Percentiles rank a stretch among this genome's conserved stretches.
Evolutionary conservation across 1,140 invertebrate genomes (phyloP).

Genomic region (Platorchestia sp.): DNA sequence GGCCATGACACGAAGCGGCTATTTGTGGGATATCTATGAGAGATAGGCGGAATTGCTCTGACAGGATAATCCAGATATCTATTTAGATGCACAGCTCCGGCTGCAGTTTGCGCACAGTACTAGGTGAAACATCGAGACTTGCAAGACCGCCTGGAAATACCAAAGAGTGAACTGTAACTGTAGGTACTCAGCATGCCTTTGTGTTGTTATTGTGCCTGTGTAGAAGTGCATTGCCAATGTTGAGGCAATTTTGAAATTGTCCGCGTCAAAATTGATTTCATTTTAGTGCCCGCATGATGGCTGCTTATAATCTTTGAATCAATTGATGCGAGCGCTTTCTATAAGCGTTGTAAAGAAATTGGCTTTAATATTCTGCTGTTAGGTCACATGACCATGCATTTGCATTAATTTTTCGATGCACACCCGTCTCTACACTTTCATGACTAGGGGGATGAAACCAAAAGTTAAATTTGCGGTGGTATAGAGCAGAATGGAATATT

Average conservation of each 20-base stretch:
- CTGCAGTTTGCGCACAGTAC: background rate
- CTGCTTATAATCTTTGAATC: no score
- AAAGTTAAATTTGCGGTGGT: no score
- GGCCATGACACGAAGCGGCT: background rate
- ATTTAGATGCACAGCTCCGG: background rate
- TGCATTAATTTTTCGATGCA: no score
- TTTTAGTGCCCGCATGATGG: background rate
- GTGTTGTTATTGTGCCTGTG: background rate
- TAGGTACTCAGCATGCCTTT: background rate
- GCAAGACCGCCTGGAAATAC: background rate
- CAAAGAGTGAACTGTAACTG: background rate
- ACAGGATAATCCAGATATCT: constrained; percentile 8
- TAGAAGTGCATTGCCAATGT: background rate
- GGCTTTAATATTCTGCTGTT: no score
- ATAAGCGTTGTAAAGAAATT: no score
- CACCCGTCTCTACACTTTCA: no score
- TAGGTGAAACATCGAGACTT: background rate
- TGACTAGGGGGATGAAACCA: no score
- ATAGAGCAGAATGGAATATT: no score
- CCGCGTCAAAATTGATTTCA: background rate
- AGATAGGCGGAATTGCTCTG: background rate
- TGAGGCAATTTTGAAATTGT: background rate
- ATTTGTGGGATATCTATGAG: constrained; percentile 8
- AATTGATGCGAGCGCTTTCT: no score
- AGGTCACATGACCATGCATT: no score